Evolutionary conservation across 1,140 invertebrate species (phyloP).

Genomic region (Lucilia sericata): DNA sequence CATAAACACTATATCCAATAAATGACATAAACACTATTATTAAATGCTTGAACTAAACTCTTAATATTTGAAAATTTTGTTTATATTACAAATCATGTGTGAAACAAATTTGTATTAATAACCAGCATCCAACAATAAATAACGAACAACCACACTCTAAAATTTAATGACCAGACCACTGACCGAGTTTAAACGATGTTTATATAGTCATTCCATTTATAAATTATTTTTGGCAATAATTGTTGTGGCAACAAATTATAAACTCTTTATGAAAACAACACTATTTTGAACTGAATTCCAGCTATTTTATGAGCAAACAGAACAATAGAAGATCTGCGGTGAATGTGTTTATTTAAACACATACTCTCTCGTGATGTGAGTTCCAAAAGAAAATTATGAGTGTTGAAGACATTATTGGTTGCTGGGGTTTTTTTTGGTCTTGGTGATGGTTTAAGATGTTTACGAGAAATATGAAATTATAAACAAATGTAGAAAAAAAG

Average conservation of each 20-base stretch:
- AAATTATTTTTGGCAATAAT: conserved; percentile 6
- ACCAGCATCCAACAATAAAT: not conserved
- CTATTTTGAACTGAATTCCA: not conserved
- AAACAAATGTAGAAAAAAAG: not conserved
- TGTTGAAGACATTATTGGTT: not conserved
- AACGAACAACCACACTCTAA: not conserved
- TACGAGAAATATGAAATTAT: not conserved
- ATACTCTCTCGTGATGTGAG: no score
- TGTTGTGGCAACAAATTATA: not conserved
- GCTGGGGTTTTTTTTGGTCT: not conserved
- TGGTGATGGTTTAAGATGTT: not conserved
- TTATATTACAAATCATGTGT: conserved; percentile 5
- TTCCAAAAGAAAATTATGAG: not conserved
- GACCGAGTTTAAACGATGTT: conserved; percentile 36
- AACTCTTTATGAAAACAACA: not conserved
- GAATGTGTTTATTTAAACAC: not conserved
- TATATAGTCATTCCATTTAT: conserved; percentile 26
- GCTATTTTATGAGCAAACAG: conserved; percentile 3
- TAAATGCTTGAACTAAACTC: no score
- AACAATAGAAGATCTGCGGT: not conserved
- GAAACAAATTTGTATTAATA: not conserved
- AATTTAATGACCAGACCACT: conserved; percentile 8
- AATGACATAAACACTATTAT: no score
- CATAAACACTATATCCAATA: no score
- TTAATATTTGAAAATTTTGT: not conserved